Evolutionary conservation across 2,113 vertebrate species (phyloP), one percentile per base, ranked within the genome.

Genomic region (Calidris pugnax): DNA sequence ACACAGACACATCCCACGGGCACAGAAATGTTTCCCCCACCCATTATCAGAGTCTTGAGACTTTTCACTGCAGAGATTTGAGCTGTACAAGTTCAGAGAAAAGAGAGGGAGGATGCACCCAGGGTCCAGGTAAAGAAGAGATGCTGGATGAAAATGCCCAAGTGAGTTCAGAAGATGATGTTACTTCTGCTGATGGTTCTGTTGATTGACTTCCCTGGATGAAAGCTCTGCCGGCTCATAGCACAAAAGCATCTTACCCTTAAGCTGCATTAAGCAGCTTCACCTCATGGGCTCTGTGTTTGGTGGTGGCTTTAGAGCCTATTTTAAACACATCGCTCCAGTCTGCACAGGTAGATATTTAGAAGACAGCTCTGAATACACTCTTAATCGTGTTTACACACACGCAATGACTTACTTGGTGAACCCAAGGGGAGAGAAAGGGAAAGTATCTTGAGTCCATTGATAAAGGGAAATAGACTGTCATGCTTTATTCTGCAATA

Each of bases 211-310:
- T 28, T 6, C 84, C 7, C 10, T 6, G 48, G 14, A 37, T 20
- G 64, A 6, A 51, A 35, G 20, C 63, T 41, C 95, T 37, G 14
- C 39, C 16, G 4, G 75, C 5, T 51, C 79, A 30, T 2, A 23
- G 89, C 53, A 68, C 74, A 26, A 22, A 87, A 94, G 60, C 74
- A 64, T 18, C 85, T 94, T 47, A 82, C 30, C 28, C 19, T n/a
- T 75, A 87, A 94, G 60, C 73, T 75, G 56, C 69, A 59, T 11
- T 89, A 89, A 87, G 68, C 73, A 87, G 92, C 81, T 95, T 93
- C 87, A 37, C 43, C 43, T 33, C 7, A 32, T 3, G 33, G 41
- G 26, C 47, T 73, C 66, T 57, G 0, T 15, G 37, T 51, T 63
- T 72, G 71, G 57, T 18, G 74, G 4, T 76, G 78, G 81, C 57